Conservation (phyloP, 2,797 vertebrate species). For the Bryconaethiops microstoma region DNA sequence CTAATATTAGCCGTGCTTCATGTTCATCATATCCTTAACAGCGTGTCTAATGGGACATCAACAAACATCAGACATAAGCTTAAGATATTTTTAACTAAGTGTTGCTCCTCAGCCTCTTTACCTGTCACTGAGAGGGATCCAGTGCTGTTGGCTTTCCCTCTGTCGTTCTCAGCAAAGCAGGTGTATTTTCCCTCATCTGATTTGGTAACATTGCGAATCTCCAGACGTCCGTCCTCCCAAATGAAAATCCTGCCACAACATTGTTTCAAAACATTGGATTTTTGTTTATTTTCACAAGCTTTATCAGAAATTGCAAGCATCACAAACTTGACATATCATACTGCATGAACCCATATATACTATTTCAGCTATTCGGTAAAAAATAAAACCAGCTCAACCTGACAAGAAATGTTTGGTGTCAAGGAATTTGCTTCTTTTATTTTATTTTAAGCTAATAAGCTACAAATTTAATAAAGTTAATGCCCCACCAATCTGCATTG, state of each 20-base stretch:
- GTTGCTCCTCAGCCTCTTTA: constrained; percentile 56
- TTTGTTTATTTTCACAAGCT: no score
- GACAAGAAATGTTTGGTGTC: no score
- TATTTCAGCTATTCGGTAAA: no score
- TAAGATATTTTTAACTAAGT: neutral
- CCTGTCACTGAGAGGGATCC: constrained; percentile 89
- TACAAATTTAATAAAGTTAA: no score
- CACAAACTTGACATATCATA: neutral
- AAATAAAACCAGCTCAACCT: no score
- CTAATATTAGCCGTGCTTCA: neutral
- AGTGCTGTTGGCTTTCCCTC: constrained; percentile 93
- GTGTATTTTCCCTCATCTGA: constrained; percentile 91
- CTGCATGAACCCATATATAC: no score
- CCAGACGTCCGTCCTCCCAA: constrained; percentile 93
- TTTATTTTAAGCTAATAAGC: no score
- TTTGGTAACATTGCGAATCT: constrained; percentile 89
- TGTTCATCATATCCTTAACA: neutral
- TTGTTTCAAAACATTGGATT: neutral
- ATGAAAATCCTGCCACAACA: constrained; percentile 82
- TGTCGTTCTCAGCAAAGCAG: constrained; percentile 93
- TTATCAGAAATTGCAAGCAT: neutral
- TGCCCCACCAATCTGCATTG: no score
- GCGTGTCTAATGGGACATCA: neutral
- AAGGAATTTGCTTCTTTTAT: no score
- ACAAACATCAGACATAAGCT: neutral